These are phyloP conservation scores for Alectoris magna DNA, from an alignment of 2,797 vertebrate genomes.

Conservation along the genomic window DNA sequence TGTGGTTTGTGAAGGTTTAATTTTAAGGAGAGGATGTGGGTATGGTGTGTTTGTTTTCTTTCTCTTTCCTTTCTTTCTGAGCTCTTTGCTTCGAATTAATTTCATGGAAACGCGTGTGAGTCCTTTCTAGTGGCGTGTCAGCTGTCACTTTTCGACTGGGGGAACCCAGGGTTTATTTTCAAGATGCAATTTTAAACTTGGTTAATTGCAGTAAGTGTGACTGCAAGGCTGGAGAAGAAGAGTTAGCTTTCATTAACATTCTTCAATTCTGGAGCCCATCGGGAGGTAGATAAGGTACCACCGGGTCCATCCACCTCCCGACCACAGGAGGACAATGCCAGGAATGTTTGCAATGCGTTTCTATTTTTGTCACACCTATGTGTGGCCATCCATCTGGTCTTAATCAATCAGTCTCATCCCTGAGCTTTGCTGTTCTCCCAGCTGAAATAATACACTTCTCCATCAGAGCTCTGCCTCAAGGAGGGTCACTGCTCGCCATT, in stretches of 20 bases:
- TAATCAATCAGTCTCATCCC: slow-evolving; percentile 91
- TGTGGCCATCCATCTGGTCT: slow-evolving; percentile 93
- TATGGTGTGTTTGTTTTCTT: slow-evolving; percentile 48
- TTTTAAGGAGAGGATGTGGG: slow-evolving; percentile 73
- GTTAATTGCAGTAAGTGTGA: slow-evolving; percentile 67
- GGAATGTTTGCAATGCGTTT: slow-evolving; percentile 90
- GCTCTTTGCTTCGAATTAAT: slow-evolving; percentile 57
- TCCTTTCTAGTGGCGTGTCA: slow-evolving; percentile 47
- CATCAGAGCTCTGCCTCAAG: slow-evolving; percentile 78
- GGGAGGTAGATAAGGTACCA: slow-evolving; percentile 83
- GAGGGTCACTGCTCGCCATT: slow-evolving; percentile 72
- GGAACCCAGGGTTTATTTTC: slow-evolving; percentile 43
- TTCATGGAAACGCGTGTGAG: neutral
- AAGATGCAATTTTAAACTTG: slow-evolving; percentile 52
- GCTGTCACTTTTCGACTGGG: slow-evolving; percentile 49
- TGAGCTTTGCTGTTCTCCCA: slow-evolving; percentile 85
- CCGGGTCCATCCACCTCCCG: slow-evolving; percentile 75
- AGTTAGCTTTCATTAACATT: slow-evolving; percentile 81
- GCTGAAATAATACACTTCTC: slow-evolving; percentile 91
- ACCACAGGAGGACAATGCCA: slow-evolving; percentile 83
- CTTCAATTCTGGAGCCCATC: slow-evolving; percentile 80
- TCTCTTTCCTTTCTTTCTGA: slow-evolving; percentile 22
- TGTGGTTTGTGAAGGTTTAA: slow-evolving; percentile 76
- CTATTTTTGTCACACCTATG: slow-evolving; percentile 92
- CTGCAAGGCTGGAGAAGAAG: slow-evolving; percentile 60